Conservation (phyloP, 2,797 vertebrate species). For the Calcarius lapponicus region DNA sequence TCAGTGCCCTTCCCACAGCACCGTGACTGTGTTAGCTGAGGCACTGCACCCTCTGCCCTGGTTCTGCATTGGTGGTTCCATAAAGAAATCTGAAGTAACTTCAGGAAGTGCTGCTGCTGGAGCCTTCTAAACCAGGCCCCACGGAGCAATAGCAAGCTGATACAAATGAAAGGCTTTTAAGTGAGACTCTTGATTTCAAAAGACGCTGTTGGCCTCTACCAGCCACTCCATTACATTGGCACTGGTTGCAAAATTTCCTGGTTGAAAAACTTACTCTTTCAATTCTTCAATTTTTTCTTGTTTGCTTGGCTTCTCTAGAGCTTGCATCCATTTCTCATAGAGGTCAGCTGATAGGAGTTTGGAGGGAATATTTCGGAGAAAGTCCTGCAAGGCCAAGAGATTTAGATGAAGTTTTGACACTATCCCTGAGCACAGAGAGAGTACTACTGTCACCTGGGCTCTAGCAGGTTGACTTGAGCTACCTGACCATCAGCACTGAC, state of each 20-base stretch:
- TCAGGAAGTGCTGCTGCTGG: not conserved
- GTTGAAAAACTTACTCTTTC: constrained; percentile 79
- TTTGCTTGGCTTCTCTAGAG: constrained; percentile 77
- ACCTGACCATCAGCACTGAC: not conserved
- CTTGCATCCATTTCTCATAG: constrained; percentile 86
- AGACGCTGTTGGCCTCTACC: not conserved
- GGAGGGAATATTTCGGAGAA: constrained; percentile 89
- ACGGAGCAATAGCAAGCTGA: not conserved
- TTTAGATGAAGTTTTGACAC: not conserved
- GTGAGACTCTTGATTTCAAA: not conserved
- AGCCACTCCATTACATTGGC: not conserved
- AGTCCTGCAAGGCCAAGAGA: constrained; percentile 79
- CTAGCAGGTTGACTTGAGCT: not conserved
- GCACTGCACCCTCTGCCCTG: not conserved
- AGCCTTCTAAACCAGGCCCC: not conserved
- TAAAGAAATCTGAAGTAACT: not conserved
- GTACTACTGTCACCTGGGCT: not conserved
- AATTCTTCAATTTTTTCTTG: constrained; percentile 80
- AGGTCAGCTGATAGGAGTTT: constrained; percentile 85
- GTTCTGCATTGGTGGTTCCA: not conserved
- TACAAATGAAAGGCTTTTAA: not conserved
- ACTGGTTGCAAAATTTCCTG: constrained; percentile 67
- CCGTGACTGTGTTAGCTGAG: accelerated
- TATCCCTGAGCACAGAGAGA: not conserved
- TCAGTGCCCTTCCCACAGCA: not conserved